Evolutionary conservation across 2,113 vertebrate species (phyloP).

Genomic region (Atlantisia rogersi): DNA sequence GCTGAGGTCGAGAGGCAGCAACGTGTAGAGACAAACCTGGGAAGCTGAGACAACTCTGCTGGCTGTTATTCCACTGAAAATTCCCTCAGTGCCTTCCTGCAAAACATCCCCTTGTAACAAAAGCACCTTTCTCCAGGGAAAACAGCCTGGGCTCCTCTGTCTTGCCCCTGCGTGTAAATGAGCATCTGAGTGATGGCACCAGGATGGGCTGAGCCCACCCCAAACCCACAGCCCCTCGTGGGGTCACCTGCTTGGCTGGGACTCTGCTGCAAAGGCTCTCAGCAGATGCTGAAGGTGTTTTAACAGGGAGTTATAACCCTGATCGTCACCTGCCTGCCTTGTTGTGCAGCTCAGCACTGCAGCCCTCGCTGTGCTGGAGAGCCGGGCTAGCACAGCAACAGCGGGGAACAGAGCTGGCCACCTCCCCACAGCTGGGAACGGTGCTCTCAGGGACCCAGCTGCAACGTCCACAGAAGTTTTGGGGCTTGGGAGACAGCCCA

Average conservation of each 20-base stretch:
- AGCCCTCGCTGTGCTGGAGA: neutral
- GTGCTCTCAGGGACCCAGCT: neutral
- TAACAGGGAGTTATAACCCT: neutral
- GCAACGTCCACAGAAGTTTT: neutral
- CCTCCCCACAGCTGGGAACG: accelerated
- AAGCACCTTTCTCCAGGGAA: neutral
- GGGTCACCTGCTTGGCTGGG: neutral
- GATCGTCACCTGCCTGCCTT: accelerated
- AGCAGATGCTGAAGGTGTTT: neutral
- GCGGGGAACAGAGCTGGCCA: neutral
- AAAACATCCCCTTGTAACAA: constrained; percentile 9
- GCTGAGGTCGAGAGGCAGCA: constrained; percentile 11
- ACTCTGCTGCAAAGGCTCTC: neutral
- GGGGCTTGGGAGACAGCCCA: accelerated
- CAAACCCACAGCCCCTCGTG: accelerated
- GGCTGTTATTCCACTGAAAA: constrained; percentile 18
- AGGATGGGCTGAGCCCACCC: neutral
- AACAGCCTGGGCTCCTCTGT: neutral
- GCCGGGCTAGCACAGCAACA: accelerated
- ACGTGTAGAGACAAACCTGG: constrained; percentile 50
- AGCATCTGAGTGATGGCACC: neutral
- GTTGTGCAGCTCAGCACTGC: accelerated
- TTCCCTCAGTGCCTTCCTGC: constrained; percentile 17
- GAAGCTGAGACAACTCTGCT: neutral
- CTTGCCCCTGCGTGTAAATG: neutral